Percentiles rank a stretch among this genome's conserved stretches.
phyloP scores from a whole-genome alignment of 2,888 invertebrate species.

The Acanthacorydalis orientalis region DNA sequence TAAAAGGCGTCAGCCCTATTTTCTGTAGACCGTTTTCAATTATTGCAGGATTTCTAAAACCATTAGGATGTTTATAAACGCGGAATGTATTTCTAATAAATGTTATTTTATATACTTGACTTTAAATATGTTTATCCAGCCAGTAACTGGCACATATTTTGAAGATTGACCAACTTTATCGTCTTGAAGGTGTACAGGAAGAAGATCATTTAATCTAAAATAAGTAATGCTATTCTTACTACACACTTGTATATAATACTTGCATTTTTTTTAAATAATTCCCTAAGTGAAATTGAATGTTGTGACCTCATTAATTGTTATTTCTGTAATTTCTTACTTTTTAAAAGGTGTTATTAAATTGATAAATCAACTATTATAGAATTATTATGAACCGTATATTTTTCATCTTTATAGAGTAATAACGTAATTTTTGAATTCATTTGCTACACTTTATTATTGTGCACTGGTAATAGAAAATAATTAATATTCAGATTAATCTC shows the following conservation, averaged over 20 bases:
- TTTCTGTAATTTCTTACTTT: neutral
- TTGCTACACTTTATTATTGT: too few species aligned
- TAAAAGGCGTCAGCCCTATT: constrained; percentile 14
- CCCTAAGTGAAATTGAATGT: too few species aligned
- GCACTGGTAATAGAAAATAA: too few species aligned
- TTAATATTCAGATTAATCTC: too few species aligned
- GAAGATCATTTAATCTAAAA: constrained; percentile 39
- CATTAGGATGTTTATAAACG: neutral
- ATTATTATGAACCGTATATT: too few species aligned
- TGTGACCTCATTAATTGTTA: neutral
- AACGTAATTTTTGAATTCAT: too few species aligned
- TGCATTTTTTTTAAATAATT: too few species aligned
- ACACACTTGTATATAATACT: too few species aligned
- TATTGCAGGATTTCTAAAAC: constrained; percentile 13
- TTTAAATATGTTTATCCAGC: constrained; percentile 66
- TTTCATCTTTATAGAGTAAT: too few species aligned
- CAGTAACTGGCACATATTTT: constrained; percentile 39
- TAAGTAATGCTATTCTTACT: neutral
- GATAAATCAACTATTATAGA: too few species aligned
- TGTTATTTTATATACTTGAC: constrained; percentile 31
- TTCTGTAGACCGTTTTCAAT: constrained; percentile 16
- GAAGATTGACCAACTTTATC: constrained; percentile 42
- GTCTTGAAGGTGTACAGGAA: constrained; percentile 55
- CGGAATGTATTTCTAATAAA: neutral
- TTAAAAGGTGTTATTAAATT: too few species aligned